phyloP scores from a whole-genome alignment of 2,797 vertebrate species.

The Decapterus maruadsi region DNA sequence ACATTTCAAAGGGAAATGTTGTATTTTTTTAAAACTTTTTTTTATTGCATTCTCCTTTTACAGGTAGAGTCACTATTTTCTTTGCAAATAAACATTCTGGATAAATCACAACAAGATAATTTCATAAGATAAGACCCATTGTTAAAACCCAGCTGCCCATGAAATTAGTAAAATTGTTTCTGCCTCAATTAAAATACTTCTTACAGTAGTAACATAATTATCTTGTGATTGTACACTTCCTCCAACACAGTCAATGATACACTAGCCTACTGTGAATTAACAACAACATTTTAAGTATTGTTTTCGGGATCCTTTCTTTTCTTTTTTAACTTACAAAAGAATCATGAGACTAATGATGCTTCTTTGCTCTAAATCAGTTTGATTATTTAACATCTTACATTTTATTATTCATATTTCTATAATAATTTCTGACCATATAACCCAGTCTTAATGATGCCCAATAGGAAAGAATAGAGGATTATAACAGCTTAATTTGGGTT shows the following conservation, averaged over 20 bases:
- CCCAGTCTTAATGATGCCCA: not conserved
- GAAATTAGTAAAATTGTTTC: not conserved
- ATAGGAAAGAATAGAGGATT: not conserved
- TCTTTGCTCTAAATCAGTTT: not conserved
- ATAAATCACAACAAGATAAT: not conserved
- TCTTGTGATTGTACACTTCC: no score
- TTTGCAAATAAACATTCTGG: slow-evolving; percentile 1
- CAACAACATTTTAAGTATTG: not conserved
- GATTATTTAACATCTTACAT: not conserved
- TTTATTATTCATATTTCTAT: not conserved
- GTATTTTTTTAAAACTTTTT: no score
- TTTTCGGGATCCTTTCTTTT: not conserved
- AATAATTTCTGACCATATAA: not conserved
- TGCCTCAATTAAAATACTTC: not conserved
- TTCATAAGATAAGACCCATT: not conserved
- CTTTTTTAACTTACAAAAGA: not conserved
- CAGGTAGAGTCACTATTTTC: not conserved
- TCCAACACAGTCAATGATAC: not conserved
- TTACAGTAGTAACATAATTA: no score
- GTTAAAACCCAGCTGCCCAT: not conserved
- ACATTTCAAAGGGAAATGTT: not conserved
- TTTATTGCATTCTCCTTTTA: not conserved
- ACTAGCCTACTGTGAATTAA: no score
- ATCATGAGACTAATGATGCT: not conserved
- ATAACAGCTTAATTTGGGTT: slow-evolving; percentile 2